Evolutionary conservation across 2,113 vertebrate genomes (phyloP), one percentile per base, ranked within the genome.

Genomic region (Smithornis capensis): DNA sequence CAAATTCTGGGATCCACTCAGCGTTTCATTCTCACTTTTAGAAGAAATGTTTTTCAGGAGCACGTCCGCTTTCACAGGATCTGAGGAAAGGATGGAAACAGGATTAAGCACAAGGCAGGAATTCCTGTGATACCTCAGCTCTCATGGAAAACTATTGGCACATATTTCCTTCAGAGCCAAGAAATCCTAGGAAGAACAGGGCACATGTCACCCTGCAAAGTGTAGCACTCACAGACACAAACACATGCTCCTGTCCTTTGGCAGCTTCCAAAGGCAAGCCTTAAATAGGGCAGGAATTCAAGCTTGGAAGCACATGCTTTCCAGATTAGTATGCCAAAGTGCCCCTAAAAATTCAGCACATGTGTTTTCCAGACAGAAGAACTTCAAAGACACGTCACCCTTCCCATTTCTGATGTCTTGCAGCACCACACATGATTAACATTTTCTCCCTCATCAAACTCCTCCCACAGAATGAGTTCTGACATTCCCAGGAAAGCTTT

Each of bases 41-140:
- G 70, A 74, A n/a, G 87, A 86, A 74, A 0, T 45, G 37, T 76
- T 93, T 24, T 10, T 71, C 8, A 5, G 23, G 67, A 47, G 19
- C 2, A 5, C 1, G 5, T 78, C 81, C 0, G 0, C 7, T 33
- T 7, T 3, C 38, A 1, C 0, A 53, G 62, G 4, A 53, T 4
- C 96, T 97, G 77, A 79, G 50, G 27, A 80, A 97, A 83, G 18
- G 18, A 94, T 31, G 38, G 59, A 95, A 90, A 74, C 17, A 62
- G 76, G 10, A 44, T 9, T 22, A 50, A 62, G 42, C 23, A 74
- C 38, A 55, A 74, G 50, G 56, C 59, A 52, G 25, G 22, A 50
- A 37, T 19, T 52, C 18, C 50, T 24, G 33, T 13, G 23, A 62
- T 19, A 40, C 29, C 47, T 65, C 65, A 63, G 53, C 44, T 53